Conservation (phyloP, 2,113 vertebrate species). For the Sapayoa aenigma region DNA sequence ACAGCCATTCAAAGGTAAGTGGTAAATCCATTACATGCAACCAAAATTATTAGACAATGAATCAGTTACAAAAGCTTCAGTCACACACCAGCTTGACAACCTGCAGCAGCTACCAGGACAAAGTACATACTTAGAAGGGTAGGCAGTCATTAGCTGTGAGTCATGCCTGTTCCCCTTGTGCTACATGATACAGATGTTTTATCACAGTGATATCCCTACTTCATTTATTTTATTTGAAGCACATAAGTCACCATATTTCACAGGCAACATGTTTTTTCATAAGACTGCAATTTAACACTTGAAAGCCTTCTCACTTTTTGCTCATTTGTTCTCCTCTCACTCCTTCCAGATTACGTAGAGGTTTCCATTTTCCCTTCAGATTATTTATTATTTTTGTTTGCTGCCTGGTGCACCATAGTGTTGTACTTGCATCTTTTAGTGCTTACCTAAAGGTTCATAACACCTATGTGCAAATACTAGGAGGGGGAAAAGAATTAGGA, state of each 20-base stretch:
- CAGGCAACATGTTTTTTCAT: not conserved
- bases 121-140: not conserved
- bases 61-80: not conserved
- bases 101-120: not conserved
- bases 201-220: not conserved
- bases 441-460: not conserved
- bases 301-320: not conserved
- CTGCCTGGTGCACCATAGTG: not conserved
- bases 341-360: not conserved
- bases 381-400: not conserved
- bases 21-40: not conserved
- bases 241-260: not conserved
- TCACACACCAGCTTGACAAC: not conserved
- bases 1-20: not conserved
- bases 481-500: too few relatives aligned
- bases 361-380: not conserved
- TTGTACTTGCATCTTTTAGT: not conserved
- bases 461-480: not conserved
- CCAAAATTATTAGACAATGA: not conserved
- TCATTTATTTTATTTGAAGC: not conserved
- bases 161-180: fast-evolving
- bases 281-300: not conserved
- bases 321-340: not conserved
- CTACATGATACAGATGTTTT: not conserved
- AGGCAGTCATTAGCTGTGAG: not conserved